phyloP scores from a whole-genome alignment of 2,888 invertebrate species.

The Blomia tropicalis region DNA sequence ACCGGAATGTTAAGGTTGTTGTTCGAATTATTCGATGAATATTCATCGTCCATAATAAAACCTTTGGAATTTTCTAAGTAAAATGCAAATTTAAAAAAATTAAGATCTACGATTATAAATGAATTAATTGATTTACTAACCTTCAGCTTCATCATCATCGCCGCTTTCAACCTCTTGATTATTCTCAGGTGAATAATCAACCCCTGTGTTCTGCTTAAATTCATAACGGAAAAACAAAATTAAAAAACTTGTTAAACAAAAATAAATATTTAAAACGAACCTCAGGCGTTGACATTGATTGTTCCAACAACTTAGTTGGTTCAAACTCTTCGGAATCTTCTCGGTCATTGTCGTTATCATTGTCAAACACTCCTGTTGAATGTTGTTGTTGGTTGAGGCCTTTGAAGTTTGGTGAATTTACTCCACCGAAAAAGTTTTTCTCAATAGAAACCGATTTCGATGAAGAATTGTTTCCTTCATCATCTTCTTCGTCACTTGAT shows the following conservation, averaged over 20 bases:
- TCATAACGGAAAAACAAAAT: not conserved
- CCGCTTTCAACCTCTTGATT: slow-evolving; percentile 8
- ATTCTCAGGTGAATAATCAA: slow-evolving; percentile 9
- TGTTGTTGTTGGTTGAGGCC: not conserved
- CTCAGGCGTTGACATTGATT: slow-evolving; percentile 26
- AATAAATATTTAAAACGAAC: too few relatives aligned
- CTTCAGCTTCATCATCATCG: slow-evolving; percentile 13
- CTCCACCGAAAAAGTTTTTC: not conserved
- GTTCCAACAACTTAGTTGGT: slow-evolving; percentile 25
- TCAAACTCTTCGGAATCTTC: slow-evolving; percentile 22
- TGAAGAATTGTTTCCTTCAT: not conserved
- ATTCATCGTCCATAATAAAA: slow-evolving; percentile 8
- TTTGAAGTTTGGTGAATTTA: not conserved
- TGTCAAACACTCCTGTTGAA: not conserved
- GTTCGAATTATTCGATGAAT: slow-evolving; percentile 16
- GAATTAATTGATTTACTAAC: not conserved
- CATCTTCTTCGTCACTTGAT: not conserved
- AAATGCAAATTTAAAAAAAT: not conserved
- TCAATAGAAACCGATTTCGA: not conserved
- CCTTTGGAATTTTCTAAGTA: not conserved
- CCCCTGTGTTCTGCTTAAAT: not conserved
- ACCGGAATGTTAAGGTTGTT: not conserved
- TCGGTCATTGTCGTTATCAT: slow-evolving; percentile 14
- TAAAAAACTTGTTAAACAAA: not conserved
- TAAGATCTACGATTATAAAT: not conserved